phyloP scores from a whole-genome alignment of 2,888 invertebrate genomes.

The Plemyria rubiginata region DNA sequence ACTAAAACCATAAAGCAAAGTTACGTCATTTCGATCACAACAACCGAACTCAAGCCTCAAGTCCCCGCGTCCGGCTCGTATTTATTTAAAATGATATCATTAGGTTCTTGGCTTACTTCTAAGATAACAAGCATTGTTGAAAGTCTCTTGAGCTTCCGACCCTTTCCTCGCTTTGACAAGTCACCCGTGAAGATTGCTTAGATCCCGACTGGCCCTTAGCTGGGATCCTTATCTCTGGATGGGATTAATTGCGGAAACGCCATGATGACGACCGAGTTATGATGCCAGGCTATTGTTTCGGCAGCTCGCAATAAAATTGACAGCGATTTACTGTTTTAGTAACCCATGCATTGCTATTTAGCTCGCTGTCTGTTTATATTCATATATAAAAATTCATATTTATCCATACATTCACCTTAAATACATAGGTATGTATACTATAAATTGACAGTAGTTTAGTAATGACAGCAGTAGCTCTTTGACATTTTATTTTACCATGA shows the following conservation, averaged over 20 bases:
- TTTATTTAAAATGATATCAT: slow-evolving; percentile 81
- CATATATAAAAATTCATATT: too few relatives aligned
- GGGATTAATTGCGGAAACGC: slow-evolving; percentile 84
- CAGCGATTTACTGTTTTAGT: not conserved
- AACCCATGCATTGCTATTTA: not conserved
- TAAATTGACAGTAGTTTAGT: too few relatives aligned
- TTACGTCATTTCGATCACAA: not conserved
- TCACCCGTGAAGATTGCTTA: slow-evolving; percentile 84
- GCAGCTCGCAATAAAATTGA: not conserved
- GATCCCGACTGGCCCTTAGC: slow-evolving; percentile 82
- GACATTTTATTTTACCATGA: too few relatives aligned
- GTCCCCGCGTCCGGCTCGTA: slow-evolving; percentile 51
- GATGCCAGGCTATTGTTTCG: slow-evolving; percentile 62
- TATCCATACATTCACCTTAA: too few relatives aligned
- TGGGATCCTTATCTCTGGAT: slow-evolving; percentile 80
- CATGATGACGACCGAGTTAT: slow-evolving; percentile 75
- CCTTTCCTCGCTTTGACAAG: slow-evolving; percentile 84
- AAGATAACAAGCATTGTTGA: slow-evolving; percentile 85
- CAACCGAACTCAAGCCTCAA: slow-evolving; percentile 5
- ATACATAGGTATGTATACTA: too few relatives aligned
- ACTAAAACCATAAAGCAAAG: not conserved
- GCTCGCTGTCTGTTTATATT: too few relatives aligned
- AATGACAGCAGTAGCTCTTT: too few relatives aligned
- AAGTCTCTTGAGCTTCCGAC: slow-evolving; percentile 81
- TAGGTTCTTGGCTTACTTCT: slow-evolving; percentile 79